Evolutionary conservation across 2,113 vertebrate species (phyloP).

Genomic region (Calyptommatus sinebrachiatus): DNA sequence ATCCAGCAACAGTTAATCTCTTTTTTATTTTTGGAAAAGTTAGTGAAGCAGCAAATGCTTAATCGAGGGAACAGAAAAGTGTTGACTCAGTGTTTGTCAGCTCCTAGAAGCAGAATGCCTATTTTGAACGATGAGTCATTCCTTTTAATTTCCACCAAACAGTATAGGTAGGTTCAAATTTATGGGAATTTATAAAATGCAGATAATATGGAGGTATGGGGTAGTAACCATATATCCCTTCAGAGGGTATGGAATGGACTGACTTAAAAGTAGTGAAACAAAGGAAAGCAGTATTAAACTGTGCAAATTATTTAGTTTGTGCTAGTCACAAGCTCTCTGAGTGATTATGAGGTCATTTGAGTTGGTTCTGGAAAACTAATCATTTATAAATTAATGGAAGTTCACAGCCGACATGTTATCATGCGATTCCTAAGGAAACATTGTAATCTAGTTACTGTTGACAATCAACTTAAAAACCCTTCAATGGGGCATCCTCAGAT

Average conservation of each 20-base stretch:
- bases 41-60: constrained; percentile 43
- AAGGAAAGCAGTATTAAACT: background rate
- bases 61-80: constrained; percentile 5
- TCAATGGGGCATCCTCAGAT: background rate
- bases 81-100: constrained; percentile 46
- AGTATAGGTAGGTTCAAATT: constrained; percentile 7
- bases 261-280: background rate
- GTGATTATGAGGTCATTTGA: background rate
- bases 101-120: constrained; percentile 35
- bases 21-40: constrained; percentile 45
- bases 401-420: background rate
- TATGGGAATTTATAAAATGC: background rate
- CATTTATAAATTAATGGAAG: background rate
- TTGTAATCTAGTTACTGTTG: background rate
- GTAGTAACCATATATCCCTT: background rate
- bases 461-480: background rate
- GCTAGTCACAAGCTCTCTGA: background rate
- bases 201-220: background rate
- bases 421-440: background rate
- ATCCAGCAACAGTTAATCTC: constrained; percentile 6
- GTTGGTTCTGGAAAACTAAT: no score
- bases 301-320: background rate
- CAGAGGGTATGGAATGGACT: background rate
- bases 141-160: constrained; percentile 23
- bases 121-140: constrained; percentile 49